phyloP scores from a whole-genome alignment of 2,888 invertebrate species.

The Drosophila austrosaltans region DNA sequence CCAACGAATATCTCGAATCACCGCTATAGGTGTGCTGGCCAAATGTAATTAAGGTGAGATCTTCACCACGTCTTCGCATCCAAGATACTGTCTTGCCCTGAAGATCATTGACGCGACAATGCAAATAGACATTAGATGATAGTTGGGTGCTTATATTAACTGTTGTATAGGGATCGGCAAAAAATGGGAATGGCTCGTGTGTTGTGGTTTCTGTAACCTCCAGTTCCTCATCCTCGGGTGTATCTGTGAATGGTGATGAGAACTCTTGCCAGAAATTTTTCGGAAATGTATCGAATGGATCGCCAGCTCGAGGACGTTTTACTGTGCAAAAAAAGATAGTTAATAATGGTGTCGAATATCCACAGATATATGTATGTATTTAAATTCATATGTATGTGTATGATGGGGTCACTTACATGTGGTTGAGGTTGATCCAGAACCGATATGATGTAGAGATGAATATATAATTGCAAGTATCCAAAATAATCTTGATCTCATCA shows the following conservation, averaged over 20 bases:
- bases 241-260: constrained; percentile 83
- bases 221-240: constrained; percentile 82
- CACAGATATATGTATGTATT: neutral
- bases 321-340: constrained; percentile 69
- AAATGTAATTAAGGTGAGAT: constrained; percentile 88
- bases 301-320: constrained; percentile 82
- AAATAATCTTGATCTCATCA: constrained; percentile 82
- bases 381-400: neutral
- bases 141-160: constrained; percentile 88
- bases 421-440: constrained; percentile 79
- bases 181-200: constrained; percentile 89
- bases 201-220: constrained; percentile 84
- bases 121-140: constrained; percentile 87
- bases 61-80: constrained; percentile 88
- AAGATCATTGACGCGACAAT: constrained; percentile 88
- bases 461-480: constrained; percentile 83
- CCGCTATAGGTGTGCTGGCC: constrained; percentile 87
- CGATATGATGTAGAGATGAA: constrained; percentile 80
- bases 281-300: constrained; percentile 83
- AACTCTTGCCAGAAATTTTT: constrained; percentile 84
- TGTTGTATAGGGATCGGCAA: constrained; percentile 87
- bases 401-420: constrained; percentile 71
- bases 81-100: constrained; percentile 90
- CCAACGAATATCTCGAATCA: constrained; percentile 88
- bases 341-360: constrained; percentile 52